phyloP scores from a whole-genome alignment of 1,140 invertebrate species.

The Euura saliciscinereae region DNA sequence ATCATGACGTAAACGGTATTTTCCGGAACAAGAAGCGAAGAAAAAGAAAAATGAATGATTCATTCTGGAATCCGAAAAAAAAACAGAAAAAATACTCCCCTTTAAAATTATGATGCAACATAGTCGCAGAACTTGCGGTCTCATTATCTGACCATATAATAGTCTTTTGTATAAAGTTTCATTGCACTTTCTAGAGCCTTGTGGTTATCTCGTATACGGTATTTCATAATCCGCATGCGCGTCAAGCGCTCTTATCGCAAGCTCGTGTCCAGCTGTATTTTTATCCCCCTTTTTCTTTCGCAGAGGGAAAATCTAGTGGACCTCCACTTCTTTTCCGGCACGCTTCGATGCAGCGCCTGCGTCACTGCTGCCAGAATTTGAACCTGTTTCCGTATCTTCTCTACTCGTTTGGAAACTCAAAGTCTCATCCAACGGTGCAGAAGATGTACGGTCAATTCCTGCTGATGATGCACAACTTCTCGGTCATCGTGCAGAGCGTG shows the following conservation, averaged over 20 bases:
- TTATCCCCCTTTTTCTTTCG: conserved; percentile 13
- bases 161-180: too few species aligned
- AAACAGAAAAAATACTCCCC: too few species aligned
- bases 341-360: conserved; percentile 53
- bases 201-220: not conserved
- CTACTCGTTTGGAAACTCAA: conserved; percentile 52
- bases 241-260: too few species aligned
- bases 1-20: too few species aligned
- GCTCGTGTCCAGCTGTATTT: too few species aligned
- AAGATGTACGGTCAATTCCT: conserved; percentile 45
- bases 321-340: conserved; percentile 50
- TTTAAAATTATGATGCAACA: too few species aligned
- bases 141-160: too few species aligned
- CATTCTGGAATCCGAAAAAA: too few species aligned
- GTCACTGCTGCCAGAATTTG: conserved; percentile 57
- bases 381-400: conserved; percentile 54
- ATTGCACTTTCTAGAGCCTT: not conserved
- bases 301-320: conserved; percentile 51
- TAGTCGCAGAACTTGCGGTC: too few species aligned
- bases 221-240: not conserved
- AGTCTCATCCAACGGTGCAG: conserved; percentile 45
- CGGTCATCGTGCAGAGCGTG: not conserved
- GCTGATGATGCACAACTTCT: not conserved
- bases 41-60: too few species aligned
- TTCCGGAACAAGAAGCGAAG: too few species aligned